phyloP scores from a whole-genome alignment of 1,140 invertebrate genomes.

The Bombyx mori region DNA sequence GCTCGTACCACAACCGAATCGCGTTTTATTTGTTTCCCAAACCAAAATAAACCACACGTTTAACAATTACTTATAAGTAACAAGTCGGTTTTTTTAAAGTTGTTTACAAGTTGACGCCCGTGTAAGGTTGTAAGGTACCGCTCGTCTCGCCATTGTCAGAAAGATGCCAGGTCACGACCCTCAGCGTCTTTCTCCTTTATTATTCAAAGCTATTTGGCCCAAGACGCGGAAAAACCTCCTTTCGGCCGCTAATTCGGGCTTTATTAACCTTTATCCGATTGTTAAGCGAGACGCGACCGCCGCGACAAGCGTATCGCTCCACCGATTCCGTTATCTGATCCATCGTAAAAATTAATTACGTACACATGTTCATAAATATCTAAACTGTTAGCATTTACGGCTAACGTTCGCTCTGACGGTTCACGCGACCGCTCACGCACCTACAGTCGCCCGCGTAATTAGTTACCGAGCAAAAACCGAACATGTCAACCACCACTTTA shows the following conservation, averaged over 20 bases:
- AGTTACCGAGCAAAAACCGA: conserved; percentile 40
- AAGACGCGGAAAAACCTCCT: conserved; percentile 18
- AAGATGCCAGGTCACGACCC: conserved; percentile 12
- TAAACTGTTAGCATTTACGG: conserved; percentile 51
- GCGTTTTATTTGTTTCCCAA: conserved; percentile 25
- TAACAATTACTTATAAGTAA: neutral
- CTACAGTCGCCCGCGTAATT: conserved; percentile 32
- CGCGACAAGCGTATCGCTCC: conserved; percentile 48
- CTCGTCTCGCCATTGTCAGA: conserved; percentile 22
- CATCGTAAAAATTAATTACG: conserved; percentile 68
- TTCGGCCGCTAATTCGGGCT: conserved; percentile 25
- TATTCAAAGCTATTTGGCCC: conserved; percentile 11
- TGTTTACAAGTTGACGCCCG: conserved; percentile 27
- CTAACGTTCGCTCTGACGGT: conserved; percentile 35
- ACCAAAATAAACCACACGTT: conserved; percentile 6
- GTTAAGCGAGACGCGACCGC: conserved; percentile 22
- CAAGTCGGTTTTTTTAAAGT: conserved; percentile 9
- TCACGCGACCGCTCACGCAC: conserved; percentile 43
- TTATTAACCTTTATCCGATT: conserved; percentile 45
- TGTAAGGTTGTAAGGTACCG: conserved; percentile 1
- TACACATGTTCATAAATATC: conserved; percentile 67
- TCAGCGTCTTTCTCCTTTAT: conserved; percentile 16
- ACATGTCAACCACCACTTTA: conserved; percentile 53
- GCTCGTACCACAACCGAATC: conserved; percentile 15
- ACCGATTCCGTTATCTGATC: conserved; percentile 54